phyloP scores from a whole-genome alignment of 2,113 vertebrate species.

The Gnathonemus longibarbis region DNA sequence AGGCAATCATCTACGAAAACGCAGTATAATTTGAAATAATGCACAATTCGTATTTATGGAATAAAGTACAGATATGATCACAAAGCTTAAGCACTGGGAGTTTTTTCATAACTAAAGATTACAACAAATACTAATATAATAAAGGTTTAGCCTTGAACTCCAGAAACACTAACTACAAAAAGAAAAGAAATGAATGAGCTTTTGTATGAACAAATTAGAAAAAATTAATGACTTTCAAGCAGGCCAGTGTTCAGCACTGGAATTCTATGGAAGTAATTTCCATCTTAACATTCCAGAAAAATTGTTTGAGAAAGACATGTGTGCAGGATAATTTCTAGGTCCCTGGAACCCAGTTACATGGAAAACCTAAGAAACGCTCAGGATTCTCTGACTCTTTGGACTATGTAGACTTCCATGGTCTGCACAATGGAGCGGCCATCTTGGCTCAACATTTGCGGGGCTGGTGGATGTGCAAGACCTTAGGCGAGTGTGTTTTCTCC shows the following conservation, averaged over 20 bases:
- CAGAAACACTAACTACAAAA: neutral
- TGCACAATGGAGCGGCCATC: neutral
- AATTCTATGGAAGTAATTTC: neutral
- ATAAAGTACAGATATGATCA: neutral
- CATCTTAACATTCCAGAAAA: neutral
- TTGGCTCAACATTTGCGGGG: constrained; percentile 77
- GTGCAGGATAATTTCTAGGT: neutral
- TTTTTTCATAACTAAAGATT: neutral
- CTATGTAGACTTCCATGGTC: constrained; percentile 7
- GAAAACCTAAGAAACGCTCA: neutral
- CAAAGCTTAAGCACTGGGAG: neutral
- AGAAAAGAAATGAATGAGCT: neutral
- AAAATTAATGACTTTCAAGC: neutral
- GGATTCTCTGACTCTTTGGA: neutral
- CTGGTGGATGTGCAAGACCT: constrained; percentile 79
- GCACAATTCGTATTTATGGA: neutral
- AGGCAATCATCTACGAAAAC: neutral
- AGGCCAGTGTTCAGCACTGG: neutral
- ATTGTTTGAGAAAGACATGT: neutral
- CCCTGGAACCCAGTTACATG: neutral
- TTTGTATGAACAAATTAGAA: neutral
- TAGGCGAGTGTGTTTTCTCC: constrained; percentile 68
- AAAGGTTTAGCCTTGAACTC: neutral
- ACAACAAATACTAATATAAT: neutral
- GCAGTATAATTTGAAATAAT: neutral